phyloP scores from a whole-genome alignment of 2,888 invertebrate species.

The Eucriotettix oculatus region DNA sequence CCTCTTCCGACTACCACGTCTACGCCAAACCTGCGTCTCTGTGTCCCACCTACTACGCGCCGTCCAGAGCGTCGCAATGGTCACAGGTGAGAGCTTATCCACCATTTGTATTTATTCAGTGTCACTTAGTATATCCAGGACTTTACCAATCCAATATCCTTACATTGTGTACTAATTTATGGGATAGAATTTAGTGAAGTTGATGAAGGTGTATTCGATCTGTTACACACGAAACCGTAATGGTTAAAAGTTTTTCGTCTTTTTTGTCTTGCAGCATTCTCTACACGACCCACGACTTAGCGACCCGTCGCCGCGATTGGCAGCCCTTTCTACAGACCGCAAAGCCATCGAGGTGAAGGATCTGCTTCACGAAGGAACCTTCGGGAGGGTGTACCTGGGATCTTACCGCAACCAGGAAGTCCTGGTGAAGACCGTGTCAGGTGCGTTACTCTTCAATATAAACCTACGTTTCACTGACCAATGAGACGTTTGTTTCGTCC shows the following conservation, averaged over 20 bases:
- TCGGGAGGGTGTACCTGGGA: slow-evolving; percentile 72
- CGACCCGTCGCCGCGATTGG: slow-evolving; percentile 43
- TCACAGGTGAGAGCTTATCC: slow-evolving; percentile 37
- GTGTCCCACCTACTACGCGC: slow-evolving; percentile 47
- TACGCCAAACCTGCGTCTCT: slow-evolving; percentile 19
- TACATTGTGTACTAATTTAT: no score
- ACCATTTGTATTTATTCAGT: not conserved
- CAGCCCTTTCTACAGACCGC: slow-evolving; percentile 40
- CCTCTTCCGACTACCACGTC: slow-evolving; percentile 12
- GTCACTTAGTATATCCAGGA: not conserved
- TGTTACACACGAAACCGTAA: no score
- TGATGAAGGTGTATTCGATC: no score
- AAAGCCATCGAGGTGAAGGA: slow-evolving; percentile 40
- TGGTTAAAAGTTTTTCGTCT: no score
- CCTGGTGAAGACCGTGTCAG: slow-evolving; percentile 71
- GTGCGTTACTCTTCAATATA: slow-evolving; percentile 26
- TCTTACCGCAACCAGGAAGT: slow-evolving; percentile 55
- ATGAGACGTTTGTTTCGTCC: not conserved
- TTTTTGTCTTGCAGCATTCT: not conserved
- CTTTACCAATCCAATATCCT: no score
- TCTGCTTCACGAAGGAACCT: slow-evolving; percentile 65
- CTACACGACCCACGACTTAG: slow-evolving; percentile 19
- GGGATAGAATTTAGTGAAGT: no score
- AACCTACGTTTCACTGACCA: not conserved
- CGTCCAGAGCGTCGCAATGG: slow-evolving; percentile 58